phyloP scores from a whole-genome alignment of 2,888 invertebrate species.

The Taphrorychus bicolor region DNA sequence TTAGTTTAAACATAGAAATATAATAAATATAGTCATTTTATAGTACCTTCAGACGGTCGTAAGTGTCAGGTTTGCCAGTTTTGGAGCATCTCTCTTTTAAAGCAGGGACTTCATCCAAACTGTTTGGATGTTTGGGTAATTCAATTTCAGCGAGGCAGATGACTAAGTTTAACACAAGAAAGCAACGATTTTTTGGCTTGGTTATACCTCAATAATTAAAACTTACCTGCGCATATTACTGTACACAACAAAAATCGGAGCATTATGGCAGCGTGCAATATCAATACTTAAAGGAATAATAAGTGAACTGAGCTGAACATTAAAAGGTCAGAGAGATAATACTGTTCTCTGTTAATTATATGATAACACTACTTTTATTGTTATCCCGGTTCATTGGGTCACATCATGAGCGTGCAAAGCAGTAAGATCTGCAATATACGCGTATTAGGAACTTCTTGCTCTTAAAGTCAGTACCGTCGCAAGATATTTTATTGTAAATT shows the following conservation, averaged over 20 bases:
- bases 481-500: no score
- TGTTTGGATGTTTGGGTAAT: constrained; percentile 47
- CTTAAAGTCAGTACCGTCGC: no score
- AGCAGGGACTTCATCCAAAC: constrained; percentile 55
- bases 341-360: not conserved
- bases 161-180: constrained; percentile 27
- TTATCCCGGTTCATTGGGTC: not conserved
- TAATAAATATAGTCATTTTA: no score
- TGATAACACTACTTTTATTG: not conserved
- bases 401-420: not conserved
- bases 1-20: not conserved
- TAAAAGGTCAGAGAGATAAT: not conserved
- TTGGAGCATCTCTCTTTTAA: constrained; percentile 60
- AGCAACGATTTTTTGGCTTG: no score
- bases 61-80: constrained; percentile 58
- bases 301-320: not conserved
- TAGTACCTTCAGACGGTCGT: constrained; percentile 51
- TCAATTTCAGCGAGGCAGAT: constrained; percentile 44
- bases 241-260: not conserved
- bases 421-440: no score
- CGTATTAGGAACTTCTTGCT: no score
- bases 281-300: not conserved
- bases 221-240: not conserved
- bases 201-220: no score
- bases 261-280: not conserved